Evolutionary conservation across 2,888 invertebrate species (phyloP), one percentile per base, ranked within the genome.

Genomic region (Leptinotarsa tumamoca): DNA sequence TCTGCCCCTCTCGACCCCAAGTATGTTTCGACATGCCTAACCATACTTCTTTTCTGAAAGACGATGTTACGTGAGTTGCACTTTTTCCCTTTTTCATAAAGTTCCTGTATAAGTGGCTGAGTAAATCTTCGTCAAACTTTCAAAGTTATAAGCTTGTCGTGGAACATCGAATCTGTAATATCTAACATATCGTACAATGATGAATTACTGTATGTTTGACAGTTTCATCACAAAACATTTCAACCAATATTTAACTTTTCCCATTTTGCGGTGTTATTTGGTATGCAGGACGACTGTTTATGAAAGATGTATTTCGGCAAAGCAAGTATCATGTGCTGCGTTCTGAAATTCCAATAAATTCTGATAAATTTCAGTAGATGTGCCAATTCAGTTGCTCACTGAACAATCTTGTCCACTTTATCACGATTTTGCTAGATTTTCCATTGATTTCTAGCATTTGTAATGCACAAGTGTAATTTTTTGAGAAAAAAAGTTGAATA

Each of bases 161-260:
- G 52, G 67, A 75, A 71, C 68, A 68, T 68, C 63, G 71, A 51
- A 66, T 71, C 71, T 71, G 71, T 56, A 74, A 75, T 49, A 75
- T 63, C 61, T 51, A 70, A 56, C 70, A 67, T 51, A 72, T 74
- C 52, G 72, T 73, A 67, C 71, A 61, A 68, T 76, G 78, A 78
- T 78, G 74, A 74, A 78, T 78, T 74, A 76, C 78, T 74, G 52
- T 33, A 72, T 74, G 72, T 74, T 76, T 76, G 78, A 78, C 78
- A 78, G 63, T 74, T 76, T 58, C 76, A 78, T 76, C 78, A 68
- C 70, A 68, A 56, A 76, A 61, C 74, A 71, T 58, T 73, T 69
- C 71, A 72, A 71, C 74, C 71, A 78, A 76, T 76, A 76, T 78
- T 77, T 78, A 76, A 78, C 72, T 78, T 74, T 74, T 73, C 71